Percentiles rank a stretch among this genome's conserved stretches.
These are phyloP conservation scores for Trinectes maculatus DNA, from an alignment of 2,113 vertebrate species.

Conservation along the genomic window DNA sequence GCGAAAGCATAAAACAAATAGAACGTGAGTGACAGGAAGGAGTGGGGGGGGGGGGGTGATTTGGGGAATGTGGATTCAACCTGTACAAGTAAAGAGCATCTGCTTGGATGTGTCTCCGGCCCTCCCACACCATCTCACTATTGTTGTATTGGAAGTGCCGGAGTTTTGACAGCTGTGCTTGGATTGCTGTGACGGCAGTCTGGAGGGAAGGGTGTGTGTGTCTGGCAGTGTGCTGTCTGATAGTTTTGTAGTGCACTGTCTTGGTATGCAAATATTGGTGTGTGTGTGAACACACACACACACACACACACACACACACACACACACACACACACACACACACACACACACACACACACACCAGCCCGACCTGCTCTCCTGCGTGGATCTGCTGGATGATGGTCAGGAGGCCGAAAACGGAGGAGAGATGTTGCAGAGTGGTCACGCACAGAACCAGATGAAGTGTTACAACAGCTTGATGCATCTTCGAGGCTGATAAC, in stretches of 20 bases:
- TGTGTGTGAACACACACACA: slow-evolving; percentile 3
- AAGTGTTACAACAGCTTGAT: slow-evolving; percentile 39
- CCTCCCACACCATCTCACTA: slow-evolving; percentile 65
- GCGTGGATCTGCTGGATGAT: slow-evolving; percentile 28
- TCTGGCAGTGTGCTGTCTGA: slow-evolving; percentile 66
- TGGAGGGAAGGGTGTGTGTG: slow-evolving; percentile 81
- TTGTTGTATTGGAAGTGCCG: slow-evolving; percentile 76
- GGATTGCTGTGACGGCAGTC: slow-evolving; percentile 77
- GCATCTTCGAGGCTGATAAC: slow-evolving; percentile 55
- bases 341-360: slow-evolving; percentile 31
- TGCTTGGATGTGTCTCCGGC: slow-evolving; percentile 57
- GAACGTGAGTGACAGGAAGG: slow-evolving; percentile 32
- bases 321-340: not conserved
- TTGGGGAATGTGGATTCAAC: slow-evolving; percentile 41
- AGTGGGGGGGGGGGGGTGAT: not conserved
- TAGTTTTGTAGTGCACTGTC: slow-evolving; percentile 43
- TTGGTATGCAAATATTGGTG: slow-evolving; percentile 50
- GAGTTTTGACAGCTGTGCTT: slow-evolving; percentile 85
- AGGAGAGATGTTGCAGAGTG: slow-evolving; percentile 16
- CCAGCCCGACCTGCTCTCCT: too few relatives aligned
- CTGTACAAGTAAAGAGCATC: slow-evolving; percentile 34
- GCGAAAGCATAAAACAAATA: slow-evolving; percentile 4
- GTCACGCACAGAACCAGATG: slow-evolving; percentile 10
- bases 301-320: slow-evolving; percentile 32
- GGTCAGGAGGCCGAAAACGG: slow-evolving; percentile 4